phyloP scores from a whole-genome alignment of 2,797 vertebrate genomes.

The Lepus oiostolus region DNA sequence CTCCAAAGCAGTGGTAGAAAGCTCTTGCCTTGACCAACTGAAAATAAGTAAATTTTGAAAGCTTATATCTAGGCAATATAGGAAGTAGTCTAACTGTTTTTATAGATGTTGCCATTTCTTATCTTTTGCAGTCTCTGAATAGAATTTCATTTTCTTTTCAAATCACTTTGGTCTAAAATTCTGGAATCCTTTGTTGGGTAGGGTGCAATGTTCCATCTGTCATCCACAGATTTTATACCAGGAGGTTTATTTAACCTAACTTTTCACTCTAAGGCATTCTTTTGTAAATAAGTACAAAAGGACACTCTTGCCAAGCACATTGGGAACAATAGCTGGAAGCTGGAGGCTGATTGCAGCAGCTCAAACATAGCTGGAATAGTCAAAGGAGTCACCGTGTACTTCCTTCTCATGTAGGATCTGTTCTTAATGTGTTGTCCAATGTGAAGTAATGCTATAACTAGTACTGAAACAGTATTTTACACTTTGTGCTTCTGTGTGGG shows the following conservation, averaged over 20 bases:
- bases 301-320: not conserved
- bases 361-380: not conserved
- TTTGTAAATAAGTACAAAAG: not conserved
- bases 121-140: not conserved
- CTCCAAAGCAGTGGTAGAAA: constrained; percentile 3
- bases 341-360: not conserved
- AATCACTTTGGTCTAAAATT: constrained; percentile 18
- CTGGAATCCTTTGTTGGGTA: not conserved
- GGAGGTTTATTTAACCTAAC: not conserved
- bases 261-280: not conserved
- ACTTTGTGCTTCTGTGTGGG: too few relatives aligned
- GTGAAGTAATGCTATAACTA: too few relatives aligned
- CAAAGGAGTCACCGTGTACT: not conserved
- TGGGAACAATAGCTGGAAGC: not conserved
- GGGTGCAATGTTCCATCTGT: not conserved
- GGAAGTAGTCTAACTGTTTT: constrained; percentile 21
- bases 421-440: too few relatives aligned
- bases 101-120: constrained; percentile 28
- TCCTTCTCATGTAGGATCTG: too few relatives aligned
- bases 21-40: not conserved
- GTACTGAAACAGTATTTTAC: too few relatives aligned
- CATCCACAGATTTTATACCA: not conserved
- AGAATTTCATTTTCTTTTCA: constrained; percentile 31
- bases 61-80: not conserved
- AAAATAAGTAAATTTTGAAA: constrained; percentile 6